phyloP scores from a whole-genome alignment of 2,888 invertebrate species.

The Noctua janthe region DNA sequence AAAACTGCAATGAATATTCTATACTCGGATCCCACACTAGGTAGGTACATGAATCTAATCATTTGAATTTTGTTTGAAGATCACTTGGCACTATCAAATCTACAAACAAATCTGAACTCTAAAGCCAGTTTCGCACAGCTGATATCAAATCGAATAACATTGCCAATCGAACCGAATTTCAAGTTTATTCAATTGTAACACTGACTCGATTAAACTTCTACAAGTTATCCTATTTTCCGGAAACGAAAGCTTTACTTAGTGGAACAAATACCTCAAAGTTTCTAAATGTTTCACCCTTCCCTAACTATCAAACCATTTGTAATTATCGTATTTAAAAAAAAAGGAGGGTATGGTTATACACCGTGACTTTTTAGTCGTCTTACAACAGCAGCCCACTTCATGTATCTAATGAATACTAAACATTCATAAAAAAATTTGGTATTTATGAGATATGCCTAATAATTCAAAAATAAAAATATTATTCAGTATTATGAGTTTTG shows the following conservation, averaged over 20 bases:
- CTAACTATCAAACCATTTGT: conserved; percentile 1
- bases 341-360: background rate
- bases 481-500: no score
- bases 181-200: conserved; percentile 3
- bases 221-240: conserved; percentile 10
- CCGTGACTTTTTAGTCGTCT: no score
- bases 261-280: background rate
- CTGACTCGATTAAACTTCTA: conserved; percentile 18
- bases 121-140: background rate
- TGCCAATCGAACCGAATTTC: conserved; percentile 20
- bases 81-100: background rate
- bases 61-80: background rate
- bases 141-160: background rate
- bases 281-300: background rate
- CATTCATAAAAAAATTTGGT: no score
- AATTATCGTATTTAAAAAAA: background rate
- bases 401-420: no score
- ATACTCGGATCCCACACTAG: background rate
- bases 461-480: no score
- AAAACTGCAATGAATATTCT: conserved; percentile 59
- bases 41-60: background rate
- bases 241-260: conserved; percentile 3
- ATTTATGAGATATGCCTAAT: no score
- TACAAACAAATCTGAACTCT: background rate
- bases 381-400: no score